Conservation (phyloP, 2,797 vertebrate species). For the Meda fulgida region DNA sequence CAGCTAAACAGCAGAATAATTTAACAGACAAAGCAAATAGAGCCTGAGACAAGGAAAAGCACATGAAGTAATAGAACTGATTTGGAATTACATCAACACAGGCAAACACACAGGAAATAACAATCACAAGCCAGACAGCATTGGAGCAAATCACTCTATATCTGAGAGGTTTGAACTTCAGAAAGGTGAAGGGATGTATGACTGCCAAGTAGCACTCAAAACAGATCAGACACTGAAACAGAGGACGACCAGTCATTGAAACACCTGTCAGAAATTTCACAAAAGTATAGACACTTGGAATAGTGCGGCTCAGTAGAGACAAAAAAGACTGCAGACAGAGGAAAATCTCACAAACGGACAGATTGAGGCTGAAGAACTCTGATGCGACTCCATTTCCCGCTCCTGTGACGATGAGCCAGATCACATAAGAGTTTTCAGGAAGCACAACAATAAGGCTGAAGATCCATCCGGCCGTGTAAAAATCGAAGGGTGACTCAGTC, state of each 20-base stretch:
- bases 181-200: conserved; percentile 45
- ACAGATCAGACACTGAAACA: conserved; percentile 48
- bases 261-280: neutral
- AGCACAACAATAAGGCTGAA: neutral
- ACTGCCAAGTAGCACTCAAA: conserved; percentile 47
- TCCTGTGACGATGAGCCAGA: conserved; percentile 31
- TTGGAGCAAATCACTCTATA: conserved; percentile 43
- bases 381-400: conserved; percentile 6
- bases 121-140: conserved; percentile 32
- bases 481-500: neutral
- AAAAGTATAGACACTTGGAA: neutral
- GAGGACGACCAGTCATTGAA: conserved; percentile 1
- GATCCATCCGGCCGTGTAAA: neutral
- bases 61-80: neutral
- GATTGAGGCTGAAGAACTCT: conserved; percentile 30
- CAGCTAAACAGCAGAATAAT: conserved; percentile 39
- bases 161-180: conserved; percentile 48
- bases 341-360: neutral
- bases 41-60: neutral
- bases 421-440: conserved; percentile 10
- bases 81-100: neutral
- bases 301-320: neutral
- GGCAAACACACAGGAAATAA: neutral
- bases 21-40: neutral
- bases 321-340: conserved; percentile 13